Base-by-base conservation (phyloP, 2,888 invertebrate genomes). In the Habrosyne pyritoides region DNA sequence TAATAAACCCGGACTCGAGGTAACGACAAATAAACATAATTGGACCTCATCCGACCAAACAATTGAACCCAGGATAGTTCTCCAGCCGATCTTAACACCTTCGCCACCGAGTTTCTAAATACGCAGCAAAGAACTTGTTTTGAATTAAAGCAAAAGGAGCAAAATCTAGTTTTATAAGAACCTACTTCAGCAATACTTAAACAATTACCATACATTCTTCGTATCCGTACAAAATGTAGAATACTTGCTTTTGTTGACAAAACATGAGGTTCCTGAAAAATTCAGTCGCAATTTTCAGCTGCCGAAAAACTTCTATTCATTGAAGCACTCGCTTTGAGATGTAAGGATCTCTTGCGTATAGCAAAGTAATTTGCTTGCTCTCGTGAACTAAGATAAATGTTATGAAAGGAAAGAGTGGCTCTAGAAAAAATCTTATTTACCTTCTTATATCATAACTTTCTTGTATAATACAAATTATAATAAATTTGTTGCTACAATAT, bases 241-340 rank as follows among this genome's bases (percentile, higher is more conserved):
- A 36, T 36, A 42, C 18, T 18, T 42, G 42, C 60, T 67, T 61
- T 73, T 67, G 65, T 68, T 59, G 64, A 69, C 71, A 56, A 57
- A 63, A 73, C 69, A 71, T 56, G 21, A 30, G 49, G 56, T 54
- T 55, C 59, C 79, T 67, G 42, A 79, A 83, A 81, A 77, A 84
- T 83, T 76, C 79, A 81, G 67, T 63, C 64, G 73, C 81, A 84
- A 84, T 84, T 80, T 78, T 68, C 69, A 69, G 75, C 77, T 71
- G 71, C 77, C 81, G 5, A 67, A 79, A 82, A 78, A 77, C 66
- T 63, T 53, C 72, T 55, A 77, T 84, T 81, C 79, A 81, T 66
- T 62, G 60, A 58, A 60, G 68, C 70, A 74, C 72, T 77, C 68
- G 67, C 80, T 81, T 81, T 83, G 75, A 77, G 56, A 66, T 60